Percentiles rank a stretch among this genome's conserved stretches.
These are phyloP conservation scores for Diploptera punctata DNA, from an alignment of 2,888 invertebrate species.

Conservation along the genomic window DNA sequence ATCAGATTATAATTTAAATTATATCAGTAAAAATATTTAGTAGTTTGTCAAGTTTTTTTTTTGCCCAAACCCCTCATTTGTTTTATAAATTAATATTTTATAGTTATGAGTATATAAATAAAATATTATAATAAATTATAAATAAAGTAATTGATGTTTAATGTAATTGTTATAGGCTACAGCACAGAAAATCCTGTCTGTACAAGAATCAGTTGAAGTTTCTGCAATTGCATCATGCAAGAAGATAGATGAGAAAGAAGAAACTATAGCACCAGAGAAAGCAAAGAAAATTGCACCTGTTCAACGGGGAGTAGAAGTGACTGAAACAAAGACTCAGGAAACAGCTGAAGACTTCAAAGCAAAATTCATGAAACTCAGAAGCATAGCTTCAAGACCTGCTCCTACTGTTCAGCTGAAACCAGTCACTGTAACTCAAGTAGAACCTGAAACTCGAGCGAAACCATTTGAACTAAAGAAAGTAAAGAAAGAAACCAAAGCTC, in stretches of 20 bases:
- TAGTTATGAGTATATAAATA: too few relatives aligned
- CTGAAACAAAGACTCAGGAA: slow-evolving; percentile 67
- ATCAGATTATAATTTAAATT: too few relatives aligned
- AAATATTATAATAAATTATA: too few relatives aligned
- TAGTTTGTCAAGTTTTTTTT: too few relatives aligned
- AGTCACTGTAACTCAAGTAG: slow-evolving; percentile 46
- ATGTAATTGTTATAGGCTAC: background rate
- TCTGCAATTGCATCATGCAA: slow-evolving; percentile 53
- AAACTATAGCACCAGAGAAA: slow-evolving; percentile 11
- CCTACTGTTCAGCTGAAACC: slow-evolving; percentile 49
- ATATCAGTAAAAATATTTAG: too few relatives aligned
- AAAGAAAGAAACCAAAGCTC: slow-evolving; percentile 51
- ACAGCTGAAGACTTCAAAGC: slow-evolving; percentile 48
- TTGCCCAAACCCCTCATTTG: too few relatives aligned
- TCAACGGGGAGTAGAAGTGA: slow-evolving; percentile 65
- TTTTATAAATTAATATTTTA: too few relatives aligned
- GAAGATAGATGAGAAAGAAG: background rate
- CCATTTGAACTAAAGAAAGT: slow-evolving; percentile 47
- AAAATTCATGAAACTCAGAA: slow-evolving; percentile 42
- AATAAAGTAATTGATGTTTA: too few relatives aligned
- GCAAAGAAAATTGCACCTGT: slow-evolving; percentile 62
- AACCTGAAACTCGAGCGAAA: slow-evolving; percentile 42
- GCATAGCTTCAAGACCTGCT: slow-evolving; percentile 43
- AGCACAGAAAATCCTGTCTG: slow-evolving; percentile 60
- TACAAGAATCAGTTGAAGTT: slow-evolving; percentile 65